A percentile compares a stretch with the other conserved stretches of the same genome.
Evolutionary conservation across 92 coral and sea anemone genomes (phyloP).

Genomic region (Epizoanthus illoricatus): DNA sequence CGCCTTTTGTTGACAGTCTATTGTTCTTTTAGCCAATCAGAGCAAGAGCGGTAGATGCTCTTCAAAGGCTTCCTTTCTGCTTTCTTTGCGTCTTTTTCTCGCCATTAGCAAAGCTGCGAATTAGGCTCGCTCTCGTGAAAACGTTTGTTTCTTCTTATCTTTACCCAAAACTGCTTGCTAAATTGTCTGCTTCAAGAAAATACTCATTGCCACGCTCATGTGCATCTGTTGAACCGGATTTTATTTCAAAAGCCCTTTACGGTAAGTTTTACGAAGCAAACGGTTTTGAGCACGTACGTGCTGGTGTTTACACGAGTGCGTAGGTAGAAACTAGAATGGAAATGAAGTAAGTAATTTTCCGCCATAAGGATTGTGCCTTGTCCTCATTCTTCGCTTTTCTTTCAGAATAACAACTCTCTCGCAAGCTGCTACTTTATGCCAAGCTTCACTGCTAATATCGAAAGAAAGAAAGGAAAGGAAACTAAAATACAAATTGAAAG

Average conservation of each 20-base stretch:
- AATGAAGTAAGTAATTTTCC: constrained; percentile 29
- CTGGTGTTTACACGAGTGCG: constrained; percentile 40
- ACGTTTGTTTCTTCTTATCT: constrained; percentile 37
- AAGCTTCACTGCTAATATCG: constrained; percentile 27
- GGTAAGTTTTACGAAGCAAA: constrained; percentile 31
- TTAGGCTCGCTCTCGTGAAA: constrained; percentile 37
- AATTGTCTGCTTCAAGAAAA: constrained; percentile 4
- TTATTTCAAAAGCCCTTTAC: constrained; percentile 3
- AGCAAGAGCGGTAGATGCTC: constrained; percentile 1
- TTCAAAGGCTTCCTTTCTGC: constrained; percentile 31
- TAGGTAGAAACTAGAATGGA: constrained; percentile 25
- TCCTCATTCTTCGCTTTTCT: constrained; percentile 20
- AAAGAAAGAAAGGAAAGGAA: constrained; percentile 24
- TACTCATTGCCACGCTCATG: constrained; percentile 11
- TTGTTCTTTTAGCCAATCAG: constrained; percentile 34
- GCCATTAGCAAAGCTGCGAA: constrained; percentile 46
- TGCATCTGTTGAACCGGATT: constrained; percentile 19
- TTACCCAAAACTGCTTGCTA: constrained; percentile 32
- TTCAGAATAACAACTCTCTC: constrained; percentile 29
- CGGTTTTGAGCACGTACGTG: constrained; percentile 28
- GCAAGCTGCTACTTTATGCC: constrained; percentile 39
- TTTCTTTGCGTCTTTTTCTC: constrained; percentile 40
- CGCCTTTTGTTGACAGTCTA: constrained; percentile 20
- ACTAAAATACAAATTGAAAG: constrained; percentile 30
- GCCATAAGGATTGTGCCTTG: constrained; percentile 11